Base-by-base conservation (phyloP, 35 echinoderm and acorn worm genomes). In the Ophiothrix spiculata region DNA sequence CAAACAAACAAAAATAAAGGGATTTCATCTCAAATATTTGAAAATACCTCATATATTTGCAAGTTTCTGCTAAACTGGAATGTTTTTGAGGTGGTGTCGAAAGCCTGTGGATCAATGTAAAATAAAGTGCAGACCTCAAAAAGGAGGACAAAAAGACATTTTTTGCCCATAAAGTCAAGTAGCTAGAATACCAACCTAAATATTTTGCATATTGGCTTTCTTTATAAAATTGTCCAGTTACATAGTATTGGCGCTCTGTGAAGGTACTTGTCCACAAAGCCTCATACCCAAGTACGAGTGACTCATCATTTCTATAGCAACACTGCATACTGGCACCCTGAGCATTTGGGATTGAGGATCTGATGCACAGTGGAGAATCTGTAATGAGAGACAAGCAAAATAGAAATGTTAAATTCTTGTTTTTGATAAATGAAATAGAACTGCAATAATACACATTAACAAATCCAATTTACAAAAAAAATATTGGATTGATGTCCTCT, bases 201-300 rank as follows among this genome's bases (percentile, higher is more conserved):
- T 2, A 23, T 0, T 36, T 25, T 39, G 13, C 56, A 85, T 73
- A 73, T 38, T 28, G 73, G 39, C 14, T 25, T 39, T 37, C n/a
- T 0, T 36, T 63, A 33, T 36, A 37, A 60, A 49, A 49, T 19
- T 49, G 42, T 49, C 42, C 42, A 6, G 42, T 49, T 6, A 49
- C 19, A 19, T 49, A 49, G 42, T 49, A 49, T 49, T 36, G 81
- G 46, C 87, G 38, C 40, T 89, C 87, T 0, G 39, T 83, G 74
- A 94, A 94, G 37, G 87, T 94, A 56, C 93, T 94, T 6, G 77
- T 38, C 36, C 80, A 84, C 3, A 40, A 39, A 1, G 63, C 78
- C 1, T 86, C 94, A 75, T 97, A 97, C 17, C 94, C 94, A 40
- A 88, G 46, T 1, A 97, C 90, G 12, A 97, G 75, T 0, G 94